phyloP scores from a whole-genome alignment of 2,797 vertebrate genomes.

The Phoebastria nigripes region DNA sequence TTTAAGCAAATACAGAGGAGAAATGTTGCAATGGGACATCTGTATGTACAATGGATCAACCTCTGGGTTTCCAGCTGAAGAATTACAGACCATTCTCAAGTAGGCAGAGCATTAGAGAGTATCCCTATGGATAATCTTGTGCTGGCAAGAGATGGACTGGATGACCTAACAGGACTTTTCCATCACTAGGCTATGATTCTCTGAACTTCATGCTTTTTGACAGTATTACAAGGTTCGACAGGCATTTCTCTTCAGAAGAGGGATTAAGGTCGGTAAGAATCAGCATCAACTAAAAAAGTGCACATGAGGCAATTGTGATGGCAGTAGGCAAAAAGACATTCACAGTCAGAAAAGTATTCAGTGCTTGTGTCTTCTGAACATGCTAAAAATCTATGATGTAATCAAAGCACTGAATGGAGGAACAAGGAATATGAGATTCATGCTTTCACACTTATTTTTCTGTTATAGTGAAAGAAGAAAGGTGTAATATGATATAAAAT shows the following conservation, averaged over 20 bases:
- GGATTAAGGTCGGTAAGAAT: conserved; percentile 68
- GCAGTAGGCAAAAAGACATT: conserved; percentile 16
- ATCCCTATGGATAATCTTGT: not conserved
- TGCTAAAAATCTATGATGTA: not conserved
- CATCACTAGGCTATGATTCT: conserved; percentile 24
- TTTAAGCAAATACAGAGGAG: not conserved
- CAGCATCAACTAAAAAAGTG: conserved; percentile 64
- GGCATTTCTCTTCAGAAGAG: conserved; percentile 62
- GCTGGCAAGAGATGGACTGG: not conserved
- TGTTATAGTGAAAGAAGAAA: not conserved
- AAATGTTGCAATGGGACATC: not conserved
- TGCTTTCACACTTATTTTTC: not conserved
- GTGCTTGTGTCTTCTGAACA: not conserved
- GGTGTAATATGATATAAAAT: not conserved
- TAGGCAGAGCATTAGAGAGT: not conserved
- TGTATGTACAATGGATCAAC: not conserved
- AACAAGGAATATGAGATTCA: not conserved
- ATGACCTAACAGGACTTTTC: conserved; percentile 47
- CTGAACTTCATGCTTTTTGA: conserved; percentile 68
- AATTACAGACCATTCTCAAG: not conserved
- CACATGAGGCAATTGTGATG: conserved; percentile 14
- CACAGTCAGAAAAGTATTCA: not conserved
- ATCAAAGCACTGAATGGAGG: not conserved
- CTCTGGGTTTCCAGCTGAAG: not conserved
- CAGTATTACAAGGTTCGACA: conserved; percentile 62